Conservation (phyloP, 2,888 invertebrate species). For the Diploptera punctata region DNA sequence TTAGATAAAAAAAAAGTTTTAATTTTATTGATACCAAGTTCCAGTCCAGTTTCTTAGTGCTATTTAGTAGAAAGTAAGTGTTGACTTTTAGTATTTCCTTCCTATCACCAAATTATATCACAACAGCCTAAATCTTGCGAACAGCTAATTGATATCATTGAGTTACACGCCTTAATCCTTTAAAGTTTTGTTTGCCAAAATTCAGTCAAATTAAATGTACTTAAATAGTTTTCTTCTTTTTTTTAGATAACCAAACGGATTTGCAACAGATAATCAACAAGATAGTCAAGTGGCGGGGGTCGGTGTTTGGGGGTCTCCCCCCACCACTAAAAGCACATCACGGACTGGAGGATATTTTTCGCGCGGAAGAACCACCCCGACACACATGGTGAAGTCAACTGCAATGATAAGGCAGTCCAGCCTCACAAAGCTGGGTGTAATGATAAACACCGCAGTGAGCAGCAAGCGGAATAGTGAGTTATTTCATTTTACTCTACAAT, state of each 20-base stretch:
- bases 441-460: conserved; percentile 66
- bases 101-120: too few relatives aligned
- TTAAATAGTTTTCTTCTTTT: not conserved
- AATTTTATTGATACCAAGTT: too few relatives aligned
- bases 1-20: too few relatives aligned
- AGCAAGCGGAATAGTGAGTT: conserved; percentile 55
- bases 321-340: conserved; percentile 43
- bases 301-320: conserved; percentile 47
- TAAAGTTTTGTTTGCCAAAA: too few relatives aligned
- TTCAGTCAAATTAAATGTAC: too few relatives aligned
- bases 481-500: too few relatives aligned
- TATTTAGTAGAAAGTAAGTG: too few relatives aligned
- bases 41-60: too few relatives aligned
- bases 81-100: too few relatives aligned
- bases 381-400: conserved; percentile 55
- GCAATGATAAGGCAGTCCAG: conserved; percentile 66
- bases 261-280: not conserved
- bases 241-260: not conserved
- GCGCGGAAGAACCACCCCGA: conserved; percentile 30
- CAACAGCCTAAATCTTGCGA: too few relatives aligned
- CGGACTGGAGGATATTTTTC: conserved; percentile 27
- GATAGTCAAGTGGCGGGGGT: conserved; percentile 14
- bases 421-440: conserved; percentile 67
- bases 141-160: too few relatives aligned
- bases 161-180: too few relatives aligned